Percentiles rank a stretch among this genome's conserved stretches.
phyloP scores from a whole-genome alignment of 2,888 invertebrate species.

The Tortricodes alternella region DNA sequence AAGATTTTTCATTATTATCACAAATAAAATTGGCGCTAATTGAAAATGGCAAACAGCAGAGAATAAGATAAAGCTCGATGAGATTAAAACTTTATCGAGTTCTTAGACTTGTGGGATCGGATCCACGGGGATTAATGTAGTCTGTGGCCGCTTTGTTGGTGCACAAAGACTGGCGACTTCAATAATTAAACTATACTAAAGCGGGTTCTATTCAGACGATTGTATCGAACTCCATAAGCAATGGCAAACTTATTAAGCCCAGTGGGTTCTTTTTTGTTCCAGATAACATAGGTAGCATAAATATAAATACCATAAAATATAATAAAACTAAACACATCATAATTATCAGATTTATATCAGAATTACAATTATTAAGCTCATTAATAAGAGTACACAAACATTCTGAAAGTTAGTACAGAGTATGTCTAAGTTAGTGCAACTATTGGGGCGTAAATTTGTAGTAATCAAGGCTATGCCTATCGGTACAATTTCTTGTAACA shows the following conservation, averaged over 20 bases:
- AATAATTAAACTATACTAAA: slow-evolving; percentile 27
- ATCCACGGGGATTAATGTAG: slow-evolving; percentile 17
- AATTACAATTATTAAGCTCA: too few species aligned
- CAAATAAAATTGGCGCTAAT: slow-evolving; percentile 5
- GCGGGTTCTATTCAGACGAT: slow-evolving; percentile 1
- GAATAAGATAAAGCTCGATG: slow-evolving; percentile 10
- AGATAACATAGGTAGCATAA: too few species aligned
- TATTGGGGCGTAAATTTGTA: too few species aligned
- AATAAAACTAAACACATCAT: too few species aligned
- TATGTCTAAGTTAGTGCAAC: too few species aligned
- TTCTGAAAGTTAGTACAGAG: too few species aligned
- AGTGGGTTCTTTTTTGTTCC: too few species aligned
- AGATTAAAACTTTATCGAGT: slow-evolving; percentile 29
- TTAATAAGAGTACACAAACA: too few species aligned
- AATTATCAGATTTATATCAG: too few species aligned
- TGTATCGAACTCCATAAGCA: slow-evolving; percentile 5
- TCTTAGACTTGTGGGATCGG: slow-evolving; percentile 15
- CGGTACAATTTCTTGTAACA: too few species aligned
- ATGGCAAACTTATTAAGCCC: not conserved
- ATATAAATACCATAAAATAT: too few species aligned
- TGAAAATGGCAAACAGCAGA: slow-evolving; percentile 14
- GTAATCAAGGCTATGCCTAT: too few species aligned
- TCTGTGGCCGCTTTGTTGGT: slow-evolving; percentile 19
- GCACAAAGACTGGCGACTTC: slow-evolving; percentile 13
- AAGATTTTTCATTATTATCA: not conserved